Base-by-base conservation (phyloP, 2,113 vertebrate species). In the Phalacrocorax aristotelis region DNA sequence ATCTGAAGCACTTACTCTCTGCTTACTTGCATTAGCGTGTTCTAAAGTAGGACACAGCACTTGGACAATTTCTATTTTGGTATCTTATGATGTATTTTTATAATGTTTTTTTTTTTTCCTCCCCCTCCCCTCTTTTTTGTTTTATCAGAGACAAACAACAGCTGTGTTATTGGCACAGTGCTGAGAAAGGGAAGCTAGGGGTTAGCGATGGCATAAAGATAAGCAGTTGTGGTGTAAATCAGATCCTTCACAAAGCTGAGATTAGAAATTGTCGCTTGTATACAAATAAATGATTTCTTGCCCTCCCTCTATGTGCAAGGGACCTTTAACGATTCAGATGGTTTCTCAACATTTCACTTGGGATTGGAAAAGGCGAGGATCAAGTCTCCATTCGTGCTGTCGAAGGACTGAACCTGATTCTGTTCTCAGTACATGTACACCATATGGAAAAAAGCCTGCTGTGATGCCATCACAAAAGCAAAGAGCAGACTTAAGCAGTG, bases 101-200 rank as follows among this genome's bases (percentile, higher is more conserved):
- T 68, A 83, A 90, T 42, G 48, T 42, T 88, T 90, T 92, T 90
- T 92, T 90, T 83, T 78, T 34, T 20, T 30, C 15, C 22, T 38
- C 25, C 27, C 23, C 6, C 72, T 46, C 54, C 75, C 36, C 13
- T 6, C 30, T 48, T 87, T 54, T 89, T 76, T 93, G 94, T 97
- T 96, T 94, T 96, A 80, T 88, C 0, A 0, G 94, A 95, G 93
- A 95, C 95, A 95, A 97, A 97, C 95, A 96, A 94, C 97, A 97
- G 96, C 96, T 97, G 95, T 95, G 97, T 72, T 93, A 68, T 58
- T 95, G 95, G 94, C 93, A 92, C 75, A 61, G 93, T 4, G 78
- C 87, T 94, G 87, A 66, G 95, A 48, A 74, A 88, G 91, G 89
- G 91, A 96, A 96, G 94, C 75, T 58, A 66, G 93, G 57, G 96